Base-by-base conservation (phyloP, 2,113 vertebrate species). In the Lepidothrix coronata region DNA sequence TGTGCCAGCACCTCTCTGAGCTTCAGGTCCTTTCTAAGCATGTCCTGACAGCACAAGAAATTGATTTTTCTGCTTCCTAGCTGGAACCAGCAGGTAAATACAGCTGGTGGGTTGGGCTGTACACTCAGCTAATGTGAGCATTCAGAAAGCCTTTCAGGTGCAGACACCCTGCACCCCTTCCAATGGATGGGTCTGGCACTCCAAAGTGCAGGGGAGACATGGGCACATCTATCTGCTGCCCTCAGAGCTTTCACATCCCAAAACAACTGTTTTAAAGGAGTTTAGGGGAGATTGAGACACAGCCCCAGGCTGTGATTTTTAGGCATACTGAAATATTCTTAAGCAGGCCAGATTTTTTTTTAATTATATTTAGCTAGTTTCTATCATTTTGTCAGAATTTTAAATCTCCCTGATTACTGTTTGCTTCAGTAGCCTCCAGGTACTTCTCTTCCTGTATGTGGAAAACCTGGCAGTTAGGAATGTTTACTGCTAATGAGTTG, bases 401-500 rank as follows among this genome's bases (percentile, higher is more conserved):
- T 59, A 79, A 93, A 55, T 49, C 27, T 51, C 18, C 4, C 14
- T 65, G 55, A 61, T 83, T 61, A 51, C 43, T 70, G 7, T 70
- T 85, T 30, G 22, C 37, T 70, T 86, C 67, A 70, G 81, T 85
- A 55, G 81, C 93, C 82, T 91, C 82, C 71, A 95, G 78, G 71
- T 95, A 71, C 67, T 94, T 0, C 37, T 0, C 37, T 66, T 51
- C 35, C 51, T 67, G 21, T 63, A 5, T 51, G 67, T 76, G 51
- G 63, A 85, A 90, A 91, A 80, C 63, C 74, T 89, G 75, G 85
- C 78, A 77, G 51, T 93, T 95, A 77, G 23, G 28, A 96, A 67
- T 85, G 59, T 83, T 93, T 59, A 14, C 44, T 92, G 74, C 85
- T 95, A 93, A 97, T 73, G 81, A 97, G 89, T 70, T 90, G 65